These are phyloP conservation scores for Andrena haemorrhoa DNA, from an alignment of 2,888 invertebrate genomes.

Conservation along the genomic window DNA sequence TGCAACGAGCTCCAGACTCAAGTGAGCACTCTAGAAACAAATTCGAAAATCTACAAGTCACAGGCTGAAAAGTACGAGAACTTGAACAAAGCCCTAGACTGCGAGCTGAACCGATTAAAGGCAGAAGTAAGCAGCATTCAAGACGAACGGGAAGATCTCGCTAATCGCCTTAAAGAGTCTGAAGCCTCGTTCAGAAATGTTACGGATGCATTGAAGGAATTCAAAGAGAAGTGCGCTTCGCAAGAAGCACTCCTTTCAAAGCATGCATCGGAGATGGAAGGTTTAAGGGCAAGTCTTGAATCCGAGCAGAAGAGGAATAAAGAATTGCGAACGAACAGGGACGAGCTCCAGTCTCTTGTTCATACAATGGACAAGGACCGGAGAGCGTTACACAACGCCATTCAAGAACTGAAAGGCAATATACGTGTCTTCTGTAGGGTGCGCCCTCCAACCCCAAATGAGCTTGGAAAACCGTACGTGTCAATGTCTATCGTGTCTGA, in stretches of 20 bases:
- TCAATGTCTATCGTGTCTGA: not conserved
- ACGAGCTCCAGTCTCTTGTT: constrained; percentile 86
- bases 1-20: constrained; percentile 67
- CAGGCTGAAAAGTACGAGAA: constrained; percentile 74
- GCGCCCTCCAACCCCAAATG: constrained; percentile 89
- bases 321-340: constrained; percentile 79
- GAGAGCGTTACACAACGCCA: constrained; percentile 89
- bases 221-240: constrained; percentile 86
- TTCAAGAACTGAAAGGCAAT: constrained; percentile 92
- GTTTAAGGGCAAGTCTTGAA: constrained; percentile 78
- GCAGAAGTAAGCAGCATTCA: constrained; percentile 86
- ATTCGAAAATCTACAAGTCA: constrained; percentile 62
- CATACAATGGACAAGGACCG: constrained; percentile 86
- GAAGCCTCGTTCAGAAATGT: constrained; percentile 84
- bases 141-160: constrained; percentile 80
- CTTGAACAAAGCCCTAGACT: constrained; percentile 85
- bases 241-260: constrained; percentile 75
- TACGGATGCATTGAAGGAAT: constrained; percentile 79
- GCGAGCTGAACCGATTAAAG: constrained; percentile 87
- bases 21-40: constrained; percentile 67
- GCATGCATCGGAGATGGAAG: constrained; percentile 67
- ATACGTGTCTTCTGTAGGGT: constrained; percentile 93
- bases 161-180: constrained; percentile 82
- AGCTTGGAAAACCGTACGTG: constrained; percentile 85
- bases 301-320: constrained; percentile 60